Evolutionary conservation across 1,140 invertebrate species (phyloP).

Genomic region (Lycorma delicatula): DNA sequence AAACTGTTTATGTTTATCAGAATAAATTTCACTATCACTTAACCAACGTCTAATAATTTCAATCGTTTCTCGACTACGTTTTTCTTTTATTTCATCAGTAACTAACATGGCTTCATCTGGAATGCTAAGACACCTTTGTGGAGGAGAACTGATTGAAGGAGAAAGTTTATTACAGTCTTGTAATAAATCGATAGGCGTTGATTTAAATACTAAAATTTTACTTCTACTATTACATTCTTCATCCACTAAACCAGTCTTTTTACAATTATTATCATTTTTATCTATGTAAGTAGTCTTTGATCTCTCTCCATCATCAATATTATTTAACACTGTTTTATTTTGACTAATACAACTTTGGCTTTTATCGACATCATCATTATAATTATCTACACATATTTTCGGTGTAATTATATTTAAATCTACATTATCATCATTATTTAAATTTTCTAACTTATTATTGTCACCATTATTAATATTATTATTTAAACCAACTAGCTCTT

Average conservation of each 20-base stretch:
- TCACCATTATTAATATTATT: conserved; percentile 38
- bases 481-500: conserved; percentile 51
- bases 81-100: not conserved
- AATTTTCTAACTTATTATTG: not conserved
- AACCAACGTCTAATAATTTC: conserved; percentile 6
- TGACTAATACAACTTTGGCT: not conserved
- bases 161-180: not conserved
- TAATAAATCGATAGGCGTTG: conserved; percentile 5
- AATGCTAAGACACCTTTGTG: not conserved
- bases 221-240: not conserved
- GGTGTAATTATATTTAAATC: no score
- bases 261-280: not conserved
- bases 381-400: no score
- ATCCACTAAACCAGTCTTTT: conserved; percentile 2
- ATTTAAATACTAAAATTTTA: not conserved
- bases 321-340: not conserved
- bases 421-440: no score
- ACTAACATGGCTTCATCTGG: not conserved
- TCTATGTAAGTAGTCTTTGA: not conserved
- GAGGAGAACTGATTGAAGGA: not conserved
- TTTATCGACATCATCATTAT: not conserved
- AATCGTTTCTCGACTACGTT: not conserved
- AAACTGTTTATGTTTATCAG: no score
- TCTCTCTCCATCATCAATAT: not conserved
- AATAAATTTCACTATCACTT: conserved; percentile 25